Conservation (phyloP, 2,113 vertebrate genomes). For the Boleophthalmus pectinirostris region DNA sequence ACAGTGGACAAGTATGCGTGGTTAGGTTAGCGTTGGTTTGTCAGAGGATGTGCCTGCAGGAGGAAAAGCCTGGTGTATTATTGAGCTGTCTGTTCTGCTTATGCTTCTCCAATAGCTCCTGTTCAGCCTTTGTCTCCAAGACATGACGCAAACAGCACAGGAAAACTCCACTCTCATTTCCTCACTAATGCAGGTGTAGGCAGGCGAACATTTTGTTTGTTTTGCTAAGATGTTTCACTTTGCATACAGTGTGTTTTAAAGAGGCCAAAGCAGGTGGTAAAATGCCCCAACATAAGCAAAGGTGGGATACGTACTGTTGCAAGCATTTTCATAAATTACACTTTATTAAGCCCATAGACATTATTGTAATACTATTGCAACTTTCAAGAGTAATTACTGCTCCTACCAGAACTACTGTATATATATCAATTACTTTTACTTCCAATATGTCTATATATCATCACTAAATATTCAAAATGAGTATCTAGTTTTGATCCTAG, state of each 20-base stretch:
- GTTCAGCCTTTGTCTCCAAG: conserved; percentile 1
- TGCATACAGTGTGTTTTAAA: neutral
- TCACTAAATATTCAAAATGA: too few species aligned
- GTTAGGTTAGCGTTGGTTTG: conserved; percentile 21
- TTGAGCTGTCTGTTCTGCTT: conserved; percentile 20
- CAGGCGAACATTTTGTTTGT: neutral
- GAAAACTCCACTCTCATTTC: neutral
- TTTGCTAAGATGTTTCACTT: neutral
- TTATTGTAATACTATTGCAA: too few species aligned
- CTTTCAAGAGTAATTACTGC: too few species aligned
- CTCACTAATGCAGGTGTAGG: neutral
- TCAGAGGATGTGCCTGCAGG: conserved; percentile 14
- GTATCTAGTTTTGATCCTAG: too few species aligned
- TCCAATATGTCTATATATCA: too few species aligned
- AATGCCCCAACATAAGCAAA: neutral
- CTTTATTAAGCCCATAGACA: too few species aligned
- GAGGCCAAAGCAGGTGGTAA: neutral
- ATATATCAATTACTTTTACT: too few species aligned
- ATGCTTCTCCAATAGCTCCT: conserved; percentile 12
- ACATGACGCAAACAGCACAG: conserved; percentile 1
- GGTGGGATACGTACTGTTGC: neutral
- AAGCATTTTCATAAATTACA: too few species aligned
- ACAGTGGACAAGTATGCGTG: conserved; percentile 16
- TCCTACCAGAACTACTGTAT: too few species aligned
- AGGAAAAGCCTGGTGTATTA: conserved; percentile 5